Evolutionary conservation across 1,140 invertebrate species (phyloP), one percentile per base, ranked within the genome.

Genomic region (Pseudachorutes palmiensis): DNA sequence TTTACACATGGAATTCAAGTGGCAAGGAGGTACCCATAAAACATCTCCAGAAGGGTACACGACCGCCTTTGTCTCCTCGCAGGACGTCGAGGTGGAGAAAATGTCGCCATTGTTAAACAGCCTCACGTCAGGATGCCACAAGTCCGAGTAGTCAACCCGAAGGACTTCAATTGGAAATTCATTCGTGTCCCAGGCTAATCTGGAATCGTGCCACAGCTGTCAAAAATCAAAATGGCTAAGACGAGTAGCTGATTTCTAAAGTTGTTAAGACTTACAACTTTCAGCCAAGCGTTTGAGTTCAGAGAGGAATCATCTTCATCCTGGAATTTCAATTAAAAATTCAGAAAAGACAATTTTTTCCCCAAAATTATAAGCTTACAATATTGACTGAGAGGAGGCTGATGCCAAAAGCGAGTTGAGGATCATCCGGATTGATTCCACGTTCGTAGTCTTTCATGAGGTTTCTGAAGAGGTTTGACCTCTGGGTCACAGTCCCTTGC

Each of bases 11-110:
- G 68, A 12, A 36, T 1, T 36, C 2, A 73, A 2, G 19, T 62
- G 45, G 36, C 72, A 73, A 1, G 72, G 61, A 45, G 72, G 72
- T 9, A 73, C 69, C 66, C 67, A 73, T 0, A 70, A 49, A 55
- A 73, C 64, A 19, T 69, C 51, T 32, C 72, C 72, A 33, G 29
- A 64, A 1, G 60, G 31, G 26, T 70, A 70, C 1, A 73, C 36
- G 1, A 73, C 2, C 1, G 49, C 51, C n/a, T 69, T 70, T 1
- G 69, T 57, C 3, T 64, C n/a, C 19, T 24, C 16, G 24, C 71
- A 72, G 9, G 61, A n/a, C 28, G 64, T 60, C 30, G 49, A 22
- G 28, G 31, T 41, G 26, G 12, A 3, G 5, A 26, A 2, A 16
- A 24, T 19, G 9, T 59, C 24, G 29, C 31, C 62, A 63, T 19